Evolutionary conservation across 64 coral and sea anemone genomes (phyloP).

Genomic region (Montipora sp.): DNA sequence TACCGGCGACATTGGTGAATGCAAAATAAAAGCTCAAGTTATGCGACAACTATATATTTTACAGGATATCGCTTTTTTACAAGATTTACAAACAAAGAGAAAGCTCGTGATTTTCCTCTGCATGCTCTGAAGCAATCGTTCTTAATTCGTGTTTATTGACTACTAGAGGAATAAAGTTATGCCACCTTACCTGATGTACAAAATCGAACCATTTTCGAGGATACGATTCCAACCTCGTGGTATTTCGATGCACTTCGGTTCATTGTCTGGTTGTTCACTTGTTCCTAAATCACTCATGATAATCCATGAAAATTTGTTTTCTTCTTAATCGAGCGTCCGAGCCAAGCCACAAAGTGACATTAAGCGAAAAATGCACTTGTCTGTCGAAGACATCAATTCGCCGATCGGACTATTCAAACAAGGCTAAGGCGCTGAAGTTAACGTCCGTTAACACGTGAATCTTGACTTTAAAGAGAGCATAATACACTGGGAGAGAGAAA

Average conservation of each 20-base stretch:
- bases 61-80: not conserved
- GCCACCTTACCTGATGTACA: slow-evolving; percentile 85
- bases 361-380: slow-evolving; percentile 54
- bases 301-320: slow-evolving; percentile 72
- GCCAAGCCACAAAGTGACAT: slow-evolving; percentile 70
- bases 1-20: not conserved
- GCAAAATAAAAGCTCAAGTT: not conserved
- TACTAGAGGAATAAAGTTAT: not conserved
- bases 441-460: not conserved
- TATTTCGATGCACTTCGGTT: slow-evolving; percentile 80
- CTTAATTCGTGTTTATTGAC: not conserved
- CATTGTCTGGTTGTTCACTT: slow-evolving; percentile 54
- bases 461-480: slow-evolving; percentile 35
- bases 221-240: slow-evolving; percentile 91
- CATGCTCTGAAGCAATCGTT: not conserved
- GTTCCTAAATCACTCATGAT: slow-evolving; percentile 68
- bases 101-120: not conserved
- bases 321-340: slow-evolving; percentile 37
- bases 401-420: slow-evolving; percentile 19
- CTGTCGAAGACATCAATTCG: slow-evolving; percentile 5
- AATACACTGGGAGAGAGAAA: slow-evolving; percentile 8
- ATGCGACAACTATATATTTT: not conserved
- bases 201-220: slow-evolving; percentile 87
- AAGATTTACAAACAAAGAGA: not conserved
- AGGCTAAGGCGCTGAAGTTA: not conserved